A percentile compares a stretch with the other conserved stretches of the same genome.
Conservation (phyloP, 2,113 vertebrate species). For the Oryzias javanicus region DNA sequence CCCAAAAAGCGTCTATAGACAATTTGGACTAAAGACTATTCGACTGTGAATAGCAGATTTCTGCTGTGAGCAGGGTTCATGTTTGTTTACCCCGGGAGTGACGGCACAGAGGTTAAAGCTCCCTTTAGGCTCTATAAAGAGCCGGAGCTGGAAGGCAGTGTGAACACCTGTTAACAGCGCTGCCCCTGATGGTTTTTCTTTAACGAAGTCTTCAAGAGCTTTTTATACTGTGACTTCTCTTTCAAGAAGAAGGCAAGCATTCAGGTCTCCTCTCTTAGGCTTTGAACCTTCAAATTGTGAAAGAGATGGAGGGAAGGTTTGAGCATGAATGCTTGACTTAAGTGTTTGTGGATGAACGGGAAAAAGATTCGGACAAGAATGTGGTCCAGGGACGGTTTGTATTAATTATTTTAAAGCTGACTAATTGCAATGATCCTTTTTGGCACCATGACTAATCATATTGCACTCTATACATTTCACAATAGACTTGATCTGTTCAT, state of each 20-base stretch:
- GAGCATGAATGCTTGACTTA: neutral
- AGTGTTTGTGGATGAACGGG: neutral
- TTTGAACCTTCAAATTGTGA: constrained; percentile 23
- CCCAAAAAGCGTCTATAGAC: constrained; percentile 14
- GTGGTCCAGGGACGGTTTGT: no score
- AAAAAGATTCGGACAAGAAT: neutral
- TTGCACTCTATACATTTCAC: no score
- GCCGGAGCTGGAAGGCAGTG: constrained; percentile 22
- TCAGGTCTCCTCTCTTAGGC: constrained; percentile 17
- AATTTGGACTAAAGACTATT: constrained; percentile 22
- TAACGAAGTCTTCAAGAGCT: constrained; percentile 30
- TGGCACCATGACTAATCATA: no score
- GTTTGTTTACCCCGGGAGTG: constrained; percentile 55
- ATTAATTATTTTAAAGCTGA: no score
- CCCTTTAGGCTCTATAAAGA: constrained; percentile 45
- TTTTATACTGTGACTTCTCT: neutral
- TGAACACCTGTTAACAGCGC: constrained; percentile 55
- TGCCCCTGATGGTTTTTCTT: constrained; percentile 16
- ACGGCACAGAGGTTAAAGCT: constrained; percentile 47
- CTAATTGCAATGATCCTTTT: no score
- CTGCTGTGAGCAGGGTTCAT: constrained; percentile 33
- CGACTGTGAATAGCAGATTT: constrained; percentile 21
- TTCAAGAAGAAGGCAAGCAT: constrained; percentile 25
- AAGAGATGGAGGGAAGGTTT: constrained; percentile 21
- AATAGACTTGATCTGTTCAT: no score